phyloP scores from a whole-genome alignment of 2,113 vertebrate genomes.

The Anhinga anhinga region DNA sequence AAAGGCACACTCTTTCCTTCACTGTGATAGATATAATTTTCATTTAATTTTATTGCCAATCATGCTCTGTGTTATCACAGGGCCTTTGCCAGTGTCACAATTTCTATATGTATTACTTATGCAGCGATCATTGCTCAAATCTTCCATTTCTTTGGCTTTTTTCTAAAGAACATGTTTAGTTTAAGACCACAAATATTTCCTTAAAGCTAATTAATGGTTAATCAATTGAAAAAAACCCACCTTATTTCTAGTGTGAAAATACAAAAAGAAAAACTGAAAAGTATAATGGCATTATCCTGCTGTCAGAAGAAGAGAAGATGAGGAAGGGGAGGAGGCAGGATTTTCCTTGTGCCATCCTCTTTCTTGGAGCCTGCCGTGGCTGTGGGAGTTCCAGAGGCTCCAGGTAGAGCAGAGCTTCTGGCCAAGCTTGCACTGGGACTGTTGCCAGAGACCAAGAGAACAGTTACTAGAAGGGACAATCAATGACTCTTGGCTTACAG shows the following conservation, averaged over 20 bases:
- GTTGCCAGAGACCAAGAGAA: background rate
- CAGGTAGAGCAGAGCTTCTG: background rate
- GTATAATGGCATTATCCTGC: background rate
- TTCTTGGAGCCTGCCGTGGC: background rate
- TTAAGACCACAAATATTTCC: background rate
- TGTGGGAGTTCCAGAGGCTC: background rate
- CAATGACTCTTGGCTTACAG: background rate
- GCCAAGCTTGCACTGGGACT: background rate
- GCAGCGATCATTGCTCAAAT: background rate
- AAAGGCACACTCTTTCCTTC: background rate
- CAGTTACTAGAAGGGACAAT: background rate
- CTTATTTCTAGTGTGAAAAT: background rate
- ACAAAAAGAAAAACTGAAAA: background rate
- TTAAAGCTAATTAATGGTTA: background rate
- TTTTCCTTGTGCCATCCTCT: background rate
- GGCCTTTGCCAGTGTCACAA: background rate
- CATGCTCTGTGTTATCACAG: background rate
- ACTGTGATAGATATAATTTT: background rate
- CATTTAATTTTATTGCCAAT: background rate
- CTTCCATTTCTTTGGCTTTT: background rate
- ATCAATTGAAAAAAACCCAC: rapidly evolving
- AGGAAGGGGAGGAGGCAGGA: background rate
- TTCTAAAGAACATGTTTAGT: background rate
- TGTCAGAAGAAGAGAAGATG: background rate
- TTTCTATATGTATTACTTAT: background rate